Base-by-base conservation (phyloP, 2,113 vertebrate genomes). In the Motacilla tschutschensis region DNA sequence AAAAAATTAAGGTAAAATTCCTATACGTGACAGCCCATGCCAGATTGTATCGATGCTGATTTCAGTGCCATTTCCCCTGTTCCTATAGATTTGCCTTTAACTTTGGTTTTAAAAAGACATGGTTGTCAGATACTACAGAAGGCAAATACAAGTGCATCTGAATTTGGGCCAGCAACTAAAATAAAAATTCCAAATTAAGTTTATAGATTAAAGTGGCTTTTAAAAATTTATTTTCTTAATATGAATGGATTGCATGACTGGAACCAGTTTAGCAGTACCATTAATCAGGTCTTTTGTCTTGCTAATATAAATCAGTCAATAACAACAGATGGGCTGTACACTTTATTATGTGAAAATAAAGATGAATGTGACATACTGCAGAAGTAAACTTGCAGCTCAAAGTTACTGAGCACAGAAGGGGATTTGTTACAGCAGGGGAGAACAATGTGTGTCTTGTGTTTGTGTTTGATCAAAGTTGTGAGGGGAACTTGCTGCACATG, bases 291-390 rank as follows among this genome's bases (percentile, higher is more conserved):
- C 64, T 87, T 79, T 92, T 93, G 46, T 73, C 85, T 66, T 93
- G 78, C 84, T 88, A 92, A 78, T 64, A 58, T 63, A 87, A 79
- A 81, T 59, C 85, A 79, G n/a, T 92, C 89, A 93, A 48, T 91
- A 92, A 83, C 69, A 91, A 50, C 90, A 91, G 70, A 79, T 94
- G 87, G 79, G 53, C 38, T 91, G 43, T 83, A 67, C 31, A 48
- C 91, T 90, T 95, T 89, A 89, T 92, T 95, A 83, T 69, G 89
- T 75, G 71, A 87, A 94, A 93, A 94, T 89, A 85, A 92, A 93
- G 91, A 93, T 94, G 79, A 88, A 84, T 95, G 67, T 93, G 93
- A 44, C 64, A 55, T 46, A 14, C 67, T 84, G 53, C 59, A 92
- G 83, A 79, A 94, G 77, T 74, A 92, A 89, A 86, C 75, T 94